Conservation (phyloP, 2,797 vertebrate genomes). For the Ctenopoma multispine region DNA sequence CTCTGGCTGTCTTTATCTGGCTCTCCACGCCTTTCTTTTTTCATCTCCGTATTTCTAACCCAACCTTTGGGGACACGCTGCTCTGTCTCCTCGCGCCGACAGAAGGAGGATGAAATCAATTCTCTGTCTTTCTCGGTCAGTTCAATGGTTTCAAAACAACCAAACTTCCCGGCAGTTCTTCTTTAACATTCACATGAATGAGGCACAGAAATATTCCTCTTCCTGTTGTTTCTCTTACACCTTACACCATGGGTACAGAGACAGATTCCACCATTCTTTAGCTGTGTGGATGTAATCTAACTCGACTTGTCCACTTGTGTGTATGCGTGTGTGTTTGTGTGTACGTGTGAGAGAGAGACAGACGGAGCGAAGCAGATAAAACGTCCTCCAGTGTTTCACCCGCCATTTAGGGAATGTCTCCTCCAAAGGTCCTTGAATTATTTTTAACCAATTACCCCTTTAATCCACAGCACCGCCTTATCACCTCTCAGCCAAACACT, state of each 20-base stretch:
- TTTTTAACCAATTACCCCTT: constrained; percentile 74
- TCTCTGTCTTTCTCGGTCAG: constrained; percentile 28
- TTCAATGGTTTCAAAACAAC: constrained; percentile 53
- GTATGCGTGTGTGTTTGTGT: constrained; percentile 8
- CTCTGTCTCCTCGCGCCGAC: constrained; percentile 9
- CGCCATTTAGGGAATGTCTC: constrained; percentile 70
- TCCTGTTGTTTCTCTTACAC: neutral
- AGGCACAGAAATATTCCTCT: neutral
- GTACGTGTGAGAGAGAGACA: neutral
- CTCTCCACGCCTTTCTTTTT: constrained; percentile 31
- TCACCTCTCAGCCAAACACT: constrained; percentile 53
- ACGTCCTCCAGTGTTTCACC: constrained; percentile 25
- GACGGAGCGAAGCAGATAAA: constrained; percentile 49
- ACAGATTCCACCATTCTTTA: constrained; percentile 1
- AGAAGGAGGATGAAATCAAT: constrained; percentile 53
- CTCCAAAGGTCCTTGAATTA: constrained; percentile 78
- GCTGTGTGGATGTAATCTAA: constrained; percentile 39
- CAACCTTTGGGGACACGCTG: constrained; percentile 36
- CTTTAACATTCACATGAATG: neutral
- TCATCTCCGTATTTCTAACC: constrained; percentile 38
- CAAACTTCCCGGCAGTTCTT: neutral
- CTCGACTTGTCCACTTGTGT: constrained; percentile 20
- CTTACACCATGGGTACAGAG: neutral
- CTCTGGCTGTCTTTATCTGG: constrained; percentile 35
- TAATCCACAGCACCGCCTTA: constrained; percentile 61